Evolutionary conservation across 2,888 invertebrate species (phyloP), one percentile per base, ranked within the genome.

Genomic region (Idaea dimidiata): DNA sequence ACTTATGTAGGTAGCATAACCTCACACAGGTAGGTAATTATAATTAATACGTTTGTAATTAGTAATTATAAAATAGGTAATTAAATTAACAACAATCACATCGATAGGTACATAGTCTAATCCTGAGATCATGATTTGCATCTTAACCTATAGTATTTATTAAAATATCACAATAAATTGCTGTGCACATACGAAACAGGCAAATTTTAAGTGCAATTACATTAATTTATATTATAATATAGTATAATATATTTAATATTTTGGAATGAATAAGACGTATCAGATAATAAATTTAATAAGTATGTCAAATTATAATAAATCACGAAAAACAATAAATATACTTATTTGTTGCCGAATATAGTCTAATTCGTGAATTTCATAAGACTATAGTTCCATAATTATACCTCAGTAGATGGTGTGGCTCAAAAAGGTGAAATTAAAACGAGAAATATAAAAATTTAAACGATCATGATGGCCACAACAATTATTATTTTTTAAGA

Each of bases 121-220:
- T 81, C 80, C 80, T 81, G 84, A 90, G 86, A 89, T 87, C 84
- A 83, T 87, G 83, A 83, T 86, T 87, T 87, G 88, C 84, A 79
- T 81, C 91, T 91, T 92, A 91, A 79, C 81, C 90, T 91, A 91
- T 82, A 87, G 83, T 90, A 87, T 90, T 90, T 88, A 91, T 89
- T 88, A 91, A 92, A 93, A 93, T 93, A 93, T 93, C 92, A 93
- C 92, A 93, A 91, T 93, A 91, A 93, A 93, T 92, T 92, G 87
- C 88, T 86, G 93, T 93, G 93, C 93, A 91, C 87, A 91, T 91
- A 93, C 88, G 88, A 90, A 91, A 93, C 91, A 91, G 92, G 92
- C 92, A 91, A 93, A 91, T 88, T 86, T 92, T 88, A 80, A 88
- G 93, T 93, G 93, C 93, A 92, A 84, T 90, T 89, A 93, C 86